Base-by-base conservation (phyloP, 1,140 invertebrate species). In the Bombus sibiricus region DNA sequence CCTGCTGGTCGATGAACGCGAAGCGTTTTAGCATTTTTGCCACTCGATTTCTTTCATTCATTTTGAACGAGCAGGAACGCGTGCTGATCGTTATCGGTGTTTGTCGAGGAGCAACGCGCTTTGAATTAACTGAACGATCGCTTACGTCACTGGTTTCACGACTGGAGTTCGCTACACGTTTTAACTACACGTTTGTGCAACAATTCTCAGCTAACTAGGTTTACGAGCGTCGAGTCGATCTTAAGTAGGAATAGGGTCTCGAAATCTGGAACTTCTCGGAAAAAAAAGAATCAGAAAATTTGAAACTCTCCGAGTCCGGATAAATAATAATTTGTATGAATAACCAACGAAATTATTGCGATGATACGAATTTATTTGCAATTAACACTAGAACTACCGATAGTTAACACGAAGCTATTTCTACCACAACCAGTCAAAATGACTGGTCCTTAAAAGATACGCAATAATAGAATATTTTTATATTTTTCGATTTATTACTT, bases 101-200 rank as follows among this genome's bases (percentile, higher is more conserved):
- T 53, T 22, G 47, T 8, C 43, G 25, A 0, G 68, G 34, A 71
- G 53, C 15, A 28, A 32, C 34, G 37, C 47, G 37, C 43, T 22
- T 57, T 53, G n/a, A 53, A 77, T 73, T 68, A 59, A 75, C 18
- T 22, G 62, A 86, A 72, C 66, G 66, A 57, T n/a, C 28, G 28
- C 15, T 57, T 41, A 53, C n/a, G 39, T 43, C 53, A n/a, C 47
- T 43, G 25, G 37, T 37, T 64, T 12, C 4, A 6, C 12, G n/a
- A 81, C 28, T 47, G 37, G 6, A 53, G 18, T 22, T 53, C 6
- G 18, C 47, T 18, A 22, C 18, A 8, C 47, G 47, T 22, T 22
- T 53, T 53, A 53, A 53, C 47, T 53, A 53, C 47, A 53, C 47
- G 47, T 53, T 53, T 53, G 0, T 53, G 1, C 47, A 22, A 53